Evolutionary conservation across 92 coral and sea anemone species (phyloP), one percentile per base, ranked within the genome.

Genomic region (Bergia sp.): DNA sequence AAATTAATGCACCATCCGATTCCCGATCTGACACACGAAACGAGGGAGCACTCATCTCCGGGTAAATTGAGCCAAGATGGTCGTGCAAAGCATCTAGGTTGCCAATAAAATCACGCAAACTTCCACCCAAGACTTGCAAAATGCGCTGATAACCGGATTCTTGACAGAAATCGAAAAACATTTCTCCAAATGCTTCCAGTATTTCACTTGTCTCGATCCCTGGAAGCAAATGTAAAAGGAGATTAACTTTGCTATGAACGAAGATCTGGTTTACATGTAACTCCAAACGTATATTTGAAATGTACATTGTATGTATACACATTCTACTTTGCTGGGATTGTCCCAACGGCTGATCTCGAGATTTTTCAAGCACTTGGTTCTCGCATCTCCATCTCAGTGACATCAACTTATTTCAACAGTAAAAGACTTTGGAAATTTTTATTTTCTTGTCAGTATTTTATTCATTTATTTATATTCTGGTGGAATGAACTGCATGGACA

Each of bases 51-150:
- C 92, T 67, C 98, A 96, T 96, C 7, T 95, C 96, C 0, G 98
- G 98, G 82, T 96, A 96, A 6, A 94, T 94, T 37, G 94, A 80
- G 11, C 93, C 95, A 29, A 96, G 85, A 71, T 96, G 96, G 85
- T 96, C 98, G 69, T 96, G 98, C 50, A 96, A 89, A 8, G 98
- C 98, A 77, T 96, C 98, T 86, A 96, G 89, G 82, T 96, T 96
- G 88, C 93, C 76, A 37, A 96, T 92, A 79, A 96, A 96, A 88
- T 96, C 98, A 43, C 94, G 95, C 15, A 96, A 90, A 47, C 92
- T 96, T 21, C 98, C 96, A 37, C 96, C 98, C 15, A 96, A 93
- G 5, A 94, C 95, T 76, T 94, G 98, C 80, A 96, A 93, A 69
- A 96, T 94, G 73, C 98, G 86, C 79, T 94, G 95, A 55, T 96